These are phyloP conservation scores for Holothuria scabra DNA, from an alignment of 53 echinoderm and acorn worm genomes.

Conservation along the genomic window DNA sequence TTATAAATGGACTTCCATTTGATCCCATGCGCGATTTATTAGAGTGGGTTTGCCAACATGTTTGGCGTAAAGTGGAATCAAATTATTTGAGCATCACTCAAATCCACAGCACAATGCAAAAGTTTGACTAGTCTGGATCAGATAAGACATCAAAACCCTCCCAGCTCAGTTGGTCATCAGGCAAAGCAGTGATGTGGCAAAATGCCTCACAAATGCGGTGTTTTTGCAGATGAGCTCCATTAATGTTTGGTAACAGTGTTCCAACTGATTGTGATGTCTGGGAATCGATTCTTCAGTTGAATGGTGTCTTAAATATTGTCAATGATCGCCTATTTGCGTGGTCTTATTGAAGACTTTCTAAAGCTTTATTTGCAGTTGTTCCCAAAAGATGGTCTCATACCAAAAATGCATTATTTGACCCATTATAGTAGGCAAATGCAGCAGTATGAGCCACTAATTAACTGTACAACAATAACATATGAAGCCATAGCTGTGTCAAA, in stretches of 20 bases:
- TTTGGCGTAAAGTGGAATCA: slow-evolving; percentile 26
- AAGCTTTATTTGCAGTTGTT: slow-evolving; percentile 1
- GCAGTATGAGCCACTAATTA: slow-evolving; percentile 8
- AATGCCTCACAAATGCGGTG: slow-evolving; percentile 44
- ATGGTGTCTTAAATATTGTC: slow-evolving; percentile 13
- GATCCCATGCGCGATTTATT: slow-evolving; percentile 35
- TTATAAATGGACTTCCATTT: slow-evolving; percentile 30
- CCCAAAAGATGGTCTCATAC: slow-evolving; percentile 8
- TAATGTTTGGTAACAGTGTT: slow-evolving; percentile 11
- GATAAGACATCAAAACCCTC: slow-evolving; percentile 32
- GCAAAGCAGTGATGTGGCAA: slow-evolving; percentile 10
- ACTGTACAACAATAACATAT: slow-evolving; percentile 27
- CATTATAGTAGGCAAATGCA: slow-evolving; percentile 17
- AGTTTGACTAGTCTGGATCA: slow-evolving; percentile 10
- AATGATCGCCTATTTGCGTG: slow-evolving; percentile 37
- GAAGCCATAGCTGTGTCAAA: slow-evolving; percentile 12
- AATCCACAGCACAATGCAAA: slow-evolving; percentile 4
- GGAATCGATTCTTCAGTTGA: slow-evolving; percentile 32
- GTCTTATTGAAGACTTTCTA: slow-evolving; percentile 17
- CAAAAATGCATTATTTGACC: slow-evolving; percentile 28
- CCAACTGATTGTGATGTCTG: slow-evolving; percentile 31
- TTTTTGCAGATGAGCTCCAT: slow-evolving; percentile 15
- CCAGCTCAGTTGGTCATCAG: neutral
- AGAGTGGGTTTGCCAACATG: slow-evolving; percentile 9
- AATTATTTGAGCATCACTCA: neutral